phyloP scores from a whole-genome alignment of 2,797 vertebrate genomes.

The Nannoperca obscura region DNA sequence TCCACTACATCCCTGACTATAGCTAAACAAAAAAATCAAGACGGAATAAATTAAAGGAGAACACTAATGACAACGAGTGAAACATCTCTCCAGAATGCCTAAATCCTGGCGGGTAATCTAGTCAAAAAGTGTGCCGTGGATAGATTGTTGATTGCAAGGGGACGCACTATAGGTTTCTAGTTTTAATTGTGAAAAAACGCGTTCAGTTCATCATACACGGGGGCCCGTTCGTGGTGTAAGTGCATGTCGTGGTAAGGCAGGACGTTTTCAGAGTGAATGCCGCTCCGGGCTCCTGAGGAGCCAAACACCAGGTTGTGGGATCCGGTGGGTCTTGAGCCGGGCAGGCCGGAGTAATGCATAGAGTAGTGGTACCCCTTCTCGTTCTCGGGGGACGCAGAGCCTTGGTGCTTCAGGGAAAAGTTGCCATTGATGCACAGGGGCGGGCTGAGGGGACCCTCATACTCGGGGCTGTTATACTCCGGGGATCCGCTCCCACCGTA shows the following conservation, averaged over 20 bases:
- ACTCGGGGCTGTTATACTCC: conserved; percentile 96
- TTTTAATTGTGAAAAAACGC: conserved; percentile 95
- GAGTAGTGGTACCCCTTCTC: conserved; percentile 96
- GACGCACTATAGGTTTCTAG: conserved; percentile 40
- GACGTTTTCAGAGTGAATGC: conserved; percentile 93
- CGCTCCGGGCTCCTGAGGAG: conserved; percentile 88
- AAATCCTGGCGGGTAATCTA: conserved; percentile 50
- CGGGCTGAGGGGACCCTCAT: conserved; percentile 92
- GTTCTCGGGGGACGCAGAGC: conserved; percentile 90
- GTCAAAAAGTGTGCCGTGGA: conserved; percentile 51
- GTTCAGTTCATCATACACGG: conserved; percentile 94
- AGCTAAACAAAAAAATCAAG: conserved; percentile 24
- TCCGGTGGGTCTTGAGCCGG: conserved; percentile 87
- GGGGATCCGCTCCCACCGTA: conserved; percentile 92
- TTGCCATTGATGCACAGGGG: conserved; percentile 94
- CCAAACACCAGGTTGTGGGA: conserved; percentile 91
- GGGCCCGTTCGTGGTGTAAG: conserved; percentile 92
- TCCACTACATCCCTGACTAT: conserved; percentile 69
- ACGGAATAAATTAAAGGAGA: conserved; percentile 45
- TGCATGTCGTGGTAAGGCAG: conserved; percentile 95
- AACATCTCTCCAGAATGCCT: conserved; percentile 46
- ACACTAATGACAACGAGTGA: conserved; percentile 55
- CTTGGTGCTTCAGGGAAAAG: conserved; percentile 92
- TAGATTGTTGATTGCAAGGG: conserved; percentile 66
- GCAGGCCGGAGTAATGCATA: conserved; percentile 95